phyloP scores from a whole-genome alignment of 2,113 vertebrate species.

The Eurystomus gularis region DNA sequence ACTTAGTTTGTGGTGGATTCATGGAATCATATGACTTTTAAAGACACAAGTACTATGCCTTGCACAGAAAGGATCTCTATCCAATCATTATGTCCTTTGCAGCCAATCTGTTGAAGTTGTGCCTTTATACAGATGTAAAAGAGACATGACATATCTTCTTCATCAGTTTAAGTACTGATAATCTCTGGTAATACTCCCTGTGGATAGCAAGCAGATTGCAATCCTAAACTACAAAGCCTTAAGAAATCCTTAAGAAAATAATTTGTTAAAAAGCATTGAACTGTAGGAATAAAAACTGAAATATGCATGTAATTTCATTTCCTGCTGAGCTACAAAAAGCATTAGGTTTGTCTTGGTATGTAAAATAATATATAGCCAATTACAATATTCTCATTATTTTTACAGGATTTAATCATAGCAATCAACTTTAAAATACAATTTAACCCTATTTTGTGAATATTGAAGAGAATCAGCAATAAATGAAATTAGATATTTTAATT shows the following conservation, averaged over 20 bases:
- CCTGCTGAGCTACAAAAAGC: not conserved
- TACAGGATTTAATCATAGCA: slow-evolving; percentile 18
- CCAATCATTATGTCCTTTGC: not conserved
- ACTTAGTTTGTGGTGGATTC: not conserved
- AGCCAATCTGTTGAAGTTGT: not conserved
- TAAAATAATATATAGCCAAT: not conserved
- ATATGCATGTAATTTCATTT: slow-evolving; percentile 21
- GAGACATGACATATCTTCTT: slow-evolving; percentile 21
- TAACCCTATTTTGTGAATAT: slow-evolving; percentile 10
- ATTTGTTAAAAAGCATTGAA: slow-evolving; percentile 51
- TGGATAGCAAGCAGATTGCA: slow-evolving; percentile 47
- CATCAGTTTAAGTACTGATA: slow-evolving; percentile 52
- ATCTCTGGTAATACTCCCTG: slow-evolving; percentile 59
- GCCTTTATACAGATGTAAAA: slow-evolving; percentile 11
- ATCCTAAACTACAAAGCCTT: slow-evolving; percentile 50
- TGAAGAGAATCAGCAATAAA: slow-evolving; percentile 43
- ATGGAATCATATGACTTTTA: not conserved
- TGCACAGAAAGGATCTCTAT: not conserved
- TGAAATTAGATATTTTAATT: slow-evolving; percentile 40
- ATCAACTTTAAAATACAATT: slow-evolving; percentile 5
- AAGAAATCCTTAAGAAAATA: slow-evolving; percentile 60
- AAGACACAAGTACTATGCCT: not conserved
- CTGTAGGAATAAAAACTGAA: slow-evolving; percentile 38
- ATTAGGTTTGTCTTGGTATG: not conserved
- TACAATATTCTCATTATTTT: not conserved